These are phyloP conservation scores for Raillietiella orientalis DNA, from an alignment of 2,888 invertebrate species.

Conservation along the genomic window DNA sequence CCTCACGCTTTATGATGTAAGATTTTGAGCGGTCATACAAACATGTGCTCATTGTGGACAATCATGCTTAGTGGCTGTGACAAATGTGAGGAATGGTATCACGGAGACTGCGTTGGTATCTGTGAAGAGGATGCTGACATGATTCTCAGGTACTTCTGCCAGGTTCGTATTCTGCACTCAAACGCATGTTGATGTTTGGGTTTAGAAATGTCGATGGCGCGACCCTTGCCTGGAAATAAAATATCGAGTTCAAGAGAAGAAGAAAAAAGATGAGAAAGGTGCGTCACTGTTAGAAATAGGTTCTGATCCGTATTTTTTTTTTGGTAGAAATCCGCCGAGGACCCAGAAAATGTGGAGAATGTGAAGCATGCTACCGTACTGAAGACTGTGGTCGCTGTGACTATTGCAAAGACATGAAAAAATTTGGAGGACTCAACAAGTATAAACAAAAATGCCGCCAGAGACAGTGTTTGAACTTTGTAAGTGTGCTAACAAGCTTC, in stretches of 20 bases:
- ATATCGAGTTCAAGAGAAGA: constrained; percentile 12
- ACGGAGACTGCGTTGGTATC: constrained; percentile 85
- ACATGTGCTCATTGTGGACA: constrained; percentile 2
- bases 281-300: constrained; percentile 7
- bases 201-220: constrained; percentile 39
- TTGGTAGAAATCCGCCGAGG: too few species aligned
- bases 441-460: constrained; percentile 15
- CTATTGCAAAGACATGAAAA: constrained; percentile 15
- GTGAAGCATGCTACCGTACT: constrained; percentile 31
- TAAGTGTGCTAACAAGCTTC: constrained; percentile 5
- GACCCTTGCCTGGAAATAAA: constrained; percentile 29
- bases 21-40: constrained; percentile 9
- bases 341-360: constrained; percentile 33
- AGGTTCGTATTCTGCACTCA: constrained; percentile 13
- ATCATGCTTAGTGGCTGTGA: constrained; percentile 94
- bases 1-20: constrained; percentile 85
- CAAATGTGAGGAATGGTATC: constrained; percentile 93
- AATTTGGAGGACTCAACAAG: constrained; percentile 17
- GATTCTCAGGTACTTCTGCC: constrained; percentile 76
- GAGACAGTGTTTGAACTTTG: constrained; percentile 10
- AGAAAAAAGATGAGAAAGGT: constrained; percentile 7
- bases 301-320: too few species aligned
- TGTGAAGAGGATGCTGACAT: constrained; percentile 70
- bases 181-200: neutral
- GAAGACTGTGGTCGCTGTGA: constrained; percentile 38